Percentiles rank a stretch among this genome's conserved stretches.
These are phyloP conservation scores for Alviniconcha marisindica DNA, from an alignment of 1,140 invertebrate genomes.

Conservation along the genomic window DNA sequence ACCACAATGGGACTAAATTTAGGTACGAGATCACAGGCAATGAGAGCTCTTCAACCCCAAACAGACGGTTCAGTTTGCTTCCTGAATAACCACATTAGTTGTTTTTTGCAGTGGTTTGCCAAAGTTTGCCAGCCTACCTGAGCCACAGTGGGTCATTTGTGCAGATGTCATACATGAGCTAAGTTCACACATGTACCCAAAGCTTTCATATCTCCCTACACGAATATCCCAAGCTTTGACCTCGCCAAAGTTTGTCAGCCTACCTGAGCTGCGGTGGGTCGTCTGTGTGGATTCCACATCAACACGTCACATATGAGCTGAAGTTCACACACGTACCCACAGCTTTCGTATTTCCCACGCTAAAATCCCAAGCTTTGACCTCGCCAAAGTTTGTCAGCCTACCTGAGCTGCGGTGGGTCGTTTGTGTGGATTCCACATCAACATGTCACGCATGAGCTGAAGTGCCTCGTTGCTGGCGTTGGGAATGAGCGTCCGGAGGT, in stretches of 20 bases:
- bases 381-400: constrained; percentile 21
- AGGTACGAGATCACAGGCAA: too few species aligned
- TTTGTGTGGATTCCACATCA: constrained; percentile 94
- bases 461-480: constrained; percentile 90
- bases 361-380: too few species aligned
- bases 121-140: constrained; percentile 60
- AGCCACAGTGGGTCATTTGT: constrained; percentile 90
- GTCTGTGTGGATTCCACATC: constrained; percentile 93
- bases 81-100: too few species aligned
- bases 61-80: too few species aligned
- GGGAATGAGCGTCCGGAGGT: constrained; percentile 87
- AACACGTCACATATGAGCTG: constrained; percentile 95
- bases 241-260: background rate
- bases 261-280: constrained; percentile 86
- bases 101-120: too few species aligned
- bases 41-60: too few species aligned
- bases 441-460: constrained; percentile 89
- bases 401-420: constrained; percentile 87
- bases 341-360: too few species aligned
- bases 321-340: too few species aligned
- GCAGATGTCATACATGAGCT: constrained; percentile 96
- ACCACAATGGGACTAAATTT: too few species aligned
- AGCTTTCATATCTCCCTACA: too few species aligned
- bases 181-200: too few species aligned
- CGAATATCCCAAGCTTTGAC: too few species aligned